These are phyloP conservation scores for Penaeus vannamei DNA, from an alignment of 1,140 invertebrate genomes.

Conservation along the genomic window DNA sequence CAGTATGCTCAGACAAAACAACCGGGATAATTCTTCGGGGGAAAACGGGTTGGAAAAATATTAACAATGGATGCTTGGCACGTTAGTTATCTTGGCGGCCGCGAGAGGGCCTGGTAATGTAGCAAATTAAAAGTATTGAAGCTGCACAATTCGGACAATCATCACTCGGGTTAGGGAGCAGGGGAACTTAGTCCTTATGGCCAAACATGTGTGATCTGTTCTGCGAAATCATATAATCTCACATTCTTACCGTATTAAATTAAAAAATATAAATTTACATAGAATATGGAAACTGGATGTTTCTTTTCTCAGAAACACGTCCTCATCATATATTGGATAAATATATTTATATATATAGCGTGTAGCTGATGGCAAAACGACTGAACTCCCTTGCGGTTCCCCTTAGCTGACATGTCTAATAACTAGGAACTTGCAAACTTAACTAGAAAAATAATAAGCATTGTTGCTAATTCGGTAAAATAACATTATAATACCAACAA, in stretches of 20 bases:
- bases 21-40: constrained; percentile 40
- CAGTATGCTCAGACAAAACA: constrained; percentile 43
- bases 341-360: constrained; percentile 39
- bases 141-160: constrained; percentile 60
- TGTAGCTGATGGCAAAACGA: constrained; percentile 16
- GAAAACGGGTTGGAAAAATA: constrained; percentile 43
- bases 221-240: no score
- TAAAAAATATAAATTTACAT: no score
- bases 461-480: constrained; percentile 61
- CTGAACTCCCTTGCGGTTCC: constrained; percentile 30
- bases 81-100: constrained; percentile 64
- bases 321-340: background rate
- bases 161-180: constrained; percentile 50
- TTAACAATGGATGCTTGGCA: constrained; percentile 64
- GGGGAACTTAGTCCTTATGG: constrained; percentile 22
- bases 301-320: no score
- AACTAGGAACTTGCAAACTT: constrained; percentile 65
- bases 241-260: no score
- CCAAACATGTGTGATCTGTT: no score
- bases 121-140: constrained; percentile 59
- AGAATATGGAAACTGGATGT: no score
- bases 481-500: constrained; percentile 65
- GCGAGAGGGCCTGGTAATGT: constrained; percentile 57
- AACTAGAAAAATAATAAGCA: constrained; percentile 63
- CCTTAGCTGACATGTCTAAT: constrained; percentile 55